These are phyloP conservation scores for Brachypterus glaber DNA, from an alignment of 2,888 invertebrate species.

Conservation along the genomic window DNA sequence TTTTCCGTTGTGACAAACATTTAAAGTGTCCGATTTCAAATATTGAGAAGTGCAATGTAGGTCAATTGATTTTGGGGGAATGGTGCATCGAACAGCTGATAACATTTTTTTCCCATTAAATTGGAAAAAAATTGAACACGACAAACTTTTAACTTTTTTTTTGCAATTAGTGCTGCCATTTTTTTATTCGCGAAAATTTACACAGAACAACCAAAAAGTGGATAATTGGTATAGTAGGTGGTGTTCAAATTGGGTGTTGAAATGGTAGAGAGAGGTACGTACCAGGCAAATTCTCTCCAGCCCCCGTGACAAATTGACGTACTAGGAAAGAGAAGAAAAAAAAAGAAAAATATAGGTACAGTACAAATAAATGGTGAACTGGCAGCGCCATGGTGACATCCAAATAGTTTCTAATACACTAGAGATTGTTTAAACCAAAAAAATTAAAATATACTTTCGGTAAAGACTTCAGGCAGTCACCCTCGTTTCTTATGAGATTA, in stretches of 20 bases:
- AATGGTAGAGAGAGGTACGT: conserved; percentile 42
- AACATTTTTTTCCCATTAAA: conserved; percentile 5
- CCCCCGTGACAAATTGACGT: conserved; percentile 46
- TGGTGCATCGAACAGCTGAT: conserved; percentile 28
- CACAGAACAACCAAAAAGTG: conserved; percentile 41
- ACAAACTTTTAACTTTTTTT: conserved; percentile 6
- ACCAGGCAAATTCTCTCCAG: conserved; percentile 45
- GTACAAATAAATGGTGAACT: conserved; percentile 37
- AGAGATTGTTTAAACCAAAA: no score
- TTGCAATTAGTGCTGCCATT: conserved; percentile 14
- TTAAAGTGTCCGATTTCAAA: no score
- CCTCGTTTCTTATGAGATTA: no score
- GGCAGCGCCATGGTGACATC: no score
- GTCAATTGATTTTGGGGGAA: conserved; percentile 39
- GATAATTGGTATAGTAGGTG: conserved; percentile 31
- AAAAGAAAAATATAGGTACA: conserved; percentile 45
- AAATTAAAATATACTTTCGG: no score
- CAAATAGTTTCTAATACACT: no score
- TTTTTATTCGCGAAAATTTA: conserved; percentile 11
- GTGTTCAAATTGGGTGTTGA: conserved; percentile 40
- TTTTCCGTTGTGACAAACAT: no score
- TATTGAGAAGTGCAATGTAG: no score
- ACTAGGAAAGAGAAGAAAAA: conserved; percentile 44
- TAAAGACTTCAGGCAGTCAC: no score
- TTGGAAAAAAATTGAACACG: conserved; percentile 10